phyloP scores from a whole-genome alignment of 2,113 vertebrate species.

The Aptenodytes forsteri region DNA sequence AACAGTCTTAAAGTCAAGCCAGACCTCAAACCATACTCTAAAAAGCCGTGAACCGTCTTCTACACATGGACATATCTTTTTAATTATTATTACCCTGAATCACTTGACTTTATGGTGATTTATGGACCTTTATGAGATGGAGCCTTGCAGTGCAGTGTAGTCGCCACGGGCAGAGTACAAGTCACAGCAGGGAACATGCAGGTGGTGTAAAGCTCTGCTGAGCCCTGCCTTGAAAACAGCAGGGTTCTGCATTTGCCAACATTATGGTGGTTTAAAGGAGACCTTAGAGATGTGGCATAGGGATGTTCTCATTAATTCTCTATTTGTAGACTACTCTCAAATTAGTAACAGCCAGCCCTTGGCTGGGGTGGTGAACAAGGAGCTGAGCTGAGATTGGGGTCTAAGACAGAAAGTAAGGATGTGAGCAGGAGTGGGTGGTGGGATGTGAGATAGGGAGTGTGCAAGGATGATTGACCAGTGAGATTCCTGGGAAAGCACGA shows the following conservation, averaged over 20 bases:
- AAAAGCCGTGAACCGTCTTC: background rate
- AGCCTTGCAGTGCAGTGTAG: background rate
- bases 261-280: accelerated
- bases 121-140: background rate
- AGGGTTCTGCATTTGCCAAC: background rate
- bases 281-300: background rate
- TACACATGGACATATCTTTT: background rate
- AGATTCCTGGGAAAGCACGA: background rate
- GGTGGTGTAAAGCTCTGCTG: background rate
- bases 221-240: background rate
- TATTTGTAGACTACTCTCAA: background rate
- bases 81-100: conserved; percentile 6
- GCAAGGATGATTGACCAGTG: accelerated
- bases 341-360: background rate
- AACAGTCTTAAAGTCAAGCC: conserved; percentile 16
- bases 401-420: background rate
- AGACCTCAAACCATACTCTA: background rate
- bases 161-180: background rate
- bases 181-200: background rate
- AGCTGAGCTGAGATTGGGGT: background rate
- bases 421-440: background rate
- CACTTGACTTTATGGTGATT: background rate
- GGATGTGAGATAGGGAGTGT: accelerated
- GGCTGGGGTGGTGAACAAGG: accelerated
- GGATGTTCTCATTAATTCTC: background rate